phyloP scores from a whole-genome alignment of 2,888 invertebrate genomes.

The Thecophora atra region DNA sequence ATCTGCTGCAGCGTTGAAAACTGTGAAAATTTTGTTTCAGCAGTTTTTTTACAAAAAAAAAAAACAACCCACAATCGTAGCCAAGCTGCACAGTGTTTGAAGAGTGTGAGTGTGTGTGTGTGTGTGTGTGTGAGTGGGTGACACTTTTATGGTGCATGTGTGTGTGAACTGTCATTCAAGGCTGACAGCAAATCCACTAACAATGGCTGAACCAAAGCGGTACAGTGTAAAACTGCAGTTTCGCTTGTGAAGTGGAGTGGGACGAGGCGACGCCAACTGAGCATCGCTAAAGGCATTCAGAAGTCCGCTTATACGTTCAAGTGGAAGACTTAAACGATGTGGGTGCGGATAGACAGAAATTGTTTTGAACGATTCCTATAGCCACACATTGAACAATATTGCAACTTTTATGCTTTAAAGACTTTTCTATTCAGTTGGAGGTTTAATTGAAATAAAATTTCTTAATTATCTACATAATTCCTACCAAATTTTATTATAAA shows the following conservation, averaged over 20 bases:
- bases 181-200: conserved; percentile 24
- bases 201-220: conserved; percentile 14
- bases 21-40: conserved; percentile 15
- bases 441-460: too few relatives aligned
- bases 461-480: too few relatives aligned
- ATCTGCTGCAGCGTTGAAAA: conserved; percentile 16
- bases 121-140: conserved; percentile 4
- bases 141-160: neutral
- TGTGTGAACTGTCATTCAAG: conserved; percentile 20
- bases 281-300: conserved; percentile 7
- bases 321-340: conserved; percentile 4
- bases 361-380: too few relatives aligned
- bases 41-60: neutral
- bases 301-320: conserved; percentile 24
- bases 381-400: too few relatives aligned
- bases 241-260: neutral
- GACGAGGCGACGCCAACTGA: neutral
- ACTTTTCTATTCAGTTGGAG: too few relatives aligned
- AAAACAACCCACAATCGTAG: conserved; percentile 9
- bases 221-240: neutral
- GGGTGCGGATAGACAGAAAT: too few relatives aligned
- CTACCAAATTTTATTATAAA: too few relatives aligned
- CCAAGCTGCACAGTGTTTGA: neutral
- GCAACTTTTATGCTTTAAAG: too few relatives aligned
- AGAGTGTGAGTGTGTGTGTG: neutral